phyloP scores from a whole-genome alignment of 2,797 vertebrate genomes.

The Ciconia nigra region DNA sequence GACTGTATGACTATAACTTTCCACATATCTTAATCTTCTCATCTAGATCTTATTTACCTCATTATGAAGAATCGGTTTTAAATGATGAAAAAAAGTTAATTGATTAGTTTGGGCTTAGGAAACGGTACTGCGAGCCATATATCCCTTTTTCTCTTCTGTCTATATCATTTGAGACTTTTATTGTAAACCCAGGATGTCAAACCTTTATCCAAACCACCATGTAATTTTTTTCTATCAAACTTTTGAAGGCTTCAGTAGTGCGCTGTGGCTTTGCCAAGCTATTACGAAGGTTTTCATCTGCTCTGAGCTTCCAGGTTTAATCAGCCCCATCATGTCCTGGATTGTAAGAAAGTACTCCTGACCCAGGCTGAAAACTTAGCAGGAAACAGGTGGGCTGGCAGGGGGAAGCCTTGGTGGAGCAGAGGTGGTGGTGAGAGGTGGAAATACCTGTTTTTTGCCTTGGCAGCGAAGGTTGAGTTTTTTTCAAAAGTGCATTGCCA shows the following conservation, averaged over 20 bases:
- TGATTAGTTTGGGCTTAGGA: neutral
- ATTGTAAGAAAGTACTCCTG: neutral
- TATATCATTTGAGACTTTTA: neutral
- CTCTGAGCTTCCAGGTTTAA: neutral
- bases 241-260: neutral
- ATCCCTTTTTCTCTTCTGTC: neutral
- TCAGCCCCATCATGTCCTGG: neutral
- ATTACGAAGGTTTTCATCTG: neutral
- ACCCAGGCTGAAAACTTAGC: neutral
- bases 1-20: neutral
- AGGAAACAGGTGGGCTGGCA: neutral
- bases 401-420: neutral
- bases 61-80: neutral
- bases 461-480: neutral
- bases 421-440: neutral
- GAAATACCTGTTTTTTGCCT: neutral
- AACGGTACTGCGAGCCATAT: neutral
- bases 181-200: neutral
- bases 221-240: neutral
- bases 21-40: neutral
- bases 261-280: neutral
- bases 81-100: neutral
- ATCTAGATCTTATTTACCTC: neutral
- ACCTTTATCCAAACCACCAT: neutral
- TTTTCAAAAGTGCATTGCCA: neutral